Evolutionary conservation across 2,797 vertebrate genomes (phyloP).

Genomic region (Falco biarmicus): DNA sequence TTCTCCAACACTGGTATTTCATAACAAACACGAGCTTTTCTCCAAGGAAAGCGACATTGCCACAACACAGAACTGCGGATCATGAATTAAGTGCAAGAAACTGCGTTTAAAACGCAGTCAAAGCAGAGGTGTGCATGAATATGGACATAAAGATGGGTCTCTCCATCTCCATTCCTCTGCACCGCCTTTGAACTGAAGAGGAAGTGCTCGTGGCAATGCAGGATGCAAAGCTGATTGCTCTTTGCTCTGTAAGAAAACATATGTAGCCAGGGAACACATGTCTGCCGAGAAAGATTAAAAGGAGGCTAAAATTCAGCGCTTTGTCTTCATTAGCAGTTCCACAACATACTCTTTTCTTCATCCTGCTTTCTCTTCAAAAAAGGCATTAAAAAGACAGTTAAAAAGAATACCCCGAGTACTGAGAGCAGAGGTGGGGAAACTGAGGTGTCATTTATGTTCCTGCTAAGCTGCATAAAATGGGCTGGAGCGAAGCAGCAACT

Average conservation of each 20-base stretch:
- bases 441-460: neutral
- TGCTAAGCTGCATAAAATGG: neutral
- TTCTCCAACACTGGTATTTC: neutral
- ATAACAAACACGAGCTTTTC: constrained; percentile 6
- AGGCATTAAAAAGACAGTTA: neutral
- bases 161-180: neutral
- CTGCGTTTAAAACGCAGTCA: neutral
- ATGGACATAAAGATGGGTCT: constrained; percentile 22
- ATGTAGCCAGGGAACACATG: constrained; percentile 27
- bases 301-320: constrained; percentile 31
- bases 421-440: neutral
- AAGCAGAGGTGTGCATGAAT: constrained; percentile 46
- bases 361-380: neutral
- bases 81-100: neutral
- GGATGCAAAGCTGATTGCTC: constrained; percentile 53
- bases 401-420: neutral
- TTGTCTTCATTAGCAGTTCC: neutral
- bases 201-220: constrained; percentile 58
- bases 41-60: neutral
- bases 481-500: neutral
- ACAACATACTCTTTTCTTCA: neutral
- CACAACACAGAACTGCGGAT: neutral
- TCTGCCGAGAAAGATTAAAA: constrained; percentile 31
- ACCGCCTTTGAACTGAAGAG: constrained; percentile 61
- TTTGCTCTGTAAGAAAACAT: constrained; percentile 34